Evolutionary conservation across 1,140 invertebrate genomes (phyloP).

Genomic region (Drosophila funebris): DNA sequence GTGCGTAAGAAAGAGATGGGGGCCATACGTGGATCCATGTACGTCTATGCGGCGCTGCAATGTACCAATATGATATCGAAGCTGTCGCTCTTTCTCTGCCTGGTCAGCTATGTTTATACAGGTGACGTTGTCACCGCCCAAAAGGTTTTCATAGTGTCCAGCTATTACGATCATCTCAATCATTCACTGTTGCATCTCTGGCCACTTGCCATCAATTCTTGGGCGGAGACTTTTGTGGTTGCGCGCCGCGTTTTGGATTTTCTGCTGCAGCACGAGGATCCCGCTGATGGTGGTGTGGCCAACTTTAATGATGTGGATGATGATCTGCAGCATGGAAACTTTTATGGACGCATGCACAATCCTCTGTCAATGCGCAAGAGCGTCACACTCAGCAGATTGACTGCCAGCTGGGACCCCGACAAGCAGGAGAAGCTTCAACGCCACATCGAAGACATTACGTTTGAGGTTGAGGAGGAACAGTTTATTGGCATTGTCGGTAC

Average conservation of each 20-base stretch:
- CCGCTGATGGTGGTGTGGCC: constrained; percentile 62
- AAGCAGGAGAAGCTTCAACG: constrained; percentile 66
- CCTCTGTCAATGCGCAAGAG: constrained; percentile 84
- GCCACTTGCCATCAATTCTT: constrained; percentile 87
- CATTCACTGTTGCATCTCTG: constrained; percentile 87
- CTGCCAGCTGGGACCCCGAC: constrained; percentile 83
- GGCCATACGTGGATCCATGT: constrained; percentile 85
- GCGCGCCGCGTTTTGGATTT: constrained; percentile 88
- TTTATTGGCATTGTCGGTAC: constrained; percentile 89
- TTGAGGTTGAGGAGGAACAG: constrained; percentile 84
- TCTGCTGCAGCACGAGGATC: constrained; percentile 73
- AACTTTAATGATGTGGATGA: constrained; percentile 66
- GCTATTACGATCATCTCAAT: constrained; percentile 85
- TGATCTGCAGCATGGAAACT: constrained; percentile 61
- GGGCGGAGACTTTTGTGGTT: constrained; percentile 87
- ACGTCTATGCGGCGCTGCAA: constrained; percentile 81
- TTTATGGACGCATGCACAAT: constrained; percentile 66
- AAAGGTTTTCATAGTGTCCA: constrained; percentile 85
- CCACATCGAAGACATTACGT: constrained; percentile 85
- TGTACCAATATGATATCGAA: constrained; percentile 85
- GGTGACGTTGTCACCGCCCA: constrained; percentile 86
- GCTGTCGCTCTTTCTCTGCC: constrained; percentile 87
- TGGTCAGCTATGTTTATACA: constrained; percentile 86
- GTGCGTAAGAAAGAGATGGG: constrained; percentile 85
- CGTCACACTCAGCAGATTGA: constrained; percentile 79